phyloP scores from a whole-genome alignment of 2,888 invertebrate genomes.

The Meteorus colon region DNA sequence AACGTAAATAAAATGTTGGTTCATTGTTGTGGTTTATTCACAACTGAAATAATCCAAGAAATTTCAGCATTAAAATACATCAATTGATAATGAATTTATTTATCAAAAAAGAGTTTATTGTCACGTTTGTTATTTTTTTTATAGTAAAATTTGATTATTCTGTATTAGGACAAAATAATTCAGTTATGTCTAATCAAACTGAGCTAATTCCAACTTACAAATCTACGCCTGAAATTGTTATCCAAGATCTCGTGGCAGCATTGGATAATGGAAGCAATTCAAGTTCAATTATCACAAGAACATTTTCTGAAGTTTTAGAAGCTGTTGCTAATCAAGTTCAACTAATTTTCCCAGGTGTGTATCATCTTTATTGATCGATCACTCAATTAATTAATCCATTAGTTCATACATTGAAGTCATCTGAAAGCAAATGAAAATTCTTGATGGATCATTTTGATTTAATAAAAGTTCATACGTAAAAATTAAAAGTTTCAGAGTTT shows the following conservation, averaged over 20 bases:
- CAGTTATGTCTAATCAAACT: neutral
- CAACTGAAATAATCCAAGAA: no score
- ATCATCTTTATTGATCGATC: no score
- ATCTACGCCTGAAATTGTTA: neutral
- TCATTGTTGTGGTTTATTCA: neutral
- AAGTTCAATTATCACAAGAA: neutral
- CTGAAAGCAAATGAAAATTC: no score
- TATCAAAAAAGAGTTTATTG: neutral
- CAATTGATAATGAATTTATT: neutral
- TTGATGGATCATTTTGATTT: no score
- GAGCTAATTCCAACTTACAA: neutral
- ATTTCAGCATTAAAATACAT: no score
- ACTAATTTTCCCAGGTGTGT: constrained; percentile 24
- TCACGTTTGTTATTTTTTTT: neutral
- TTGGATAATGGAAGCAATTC: neutral
- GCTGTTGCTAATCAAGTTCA: neutral
- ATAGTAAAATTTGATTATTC: neutral
- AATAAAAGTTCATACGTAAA: no score
- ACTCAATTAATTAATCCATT: no score
- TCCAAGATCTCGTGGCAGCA: constrained; percentile 3
- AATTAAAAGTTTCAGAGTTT: no score
- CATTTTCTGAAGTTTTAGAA: constrained; percentile 26
- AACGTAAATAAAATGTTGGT: neutral
- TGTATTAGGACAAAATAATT: neutral
- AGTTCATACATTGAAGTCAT: no score